Evolutionary conservation across 1,140 invertebrate species (phyloP), one percentile per base, ranked within the genome.

Genomic region (Chrysomallon squamiferum): DNA sequence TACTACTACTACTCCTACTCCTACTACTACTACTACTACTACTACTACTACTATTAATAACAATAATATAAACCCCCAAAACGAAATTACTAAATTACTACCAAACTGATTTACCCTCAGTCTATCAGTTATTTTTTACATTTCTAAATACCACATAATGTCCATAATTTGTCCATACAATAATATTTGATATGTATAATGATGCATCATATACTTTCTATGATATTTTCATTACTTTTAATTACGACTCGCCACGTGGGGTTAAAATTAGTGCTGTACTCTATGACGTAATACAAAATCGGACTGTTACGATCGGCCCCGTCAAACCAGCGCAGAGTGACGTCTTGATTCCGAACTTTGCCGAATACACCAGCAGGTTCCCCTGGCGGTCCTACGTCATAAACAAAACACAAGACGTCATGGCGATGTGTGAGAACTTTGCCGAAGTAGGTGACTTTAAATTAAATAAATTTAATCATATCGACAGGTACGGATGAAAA

Each of bases 261-360:
- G 82, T 95, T 95, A 91, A 93, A 96, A 69, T 93, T 92, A 9
- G 95, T 96, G 62, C 91, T 88, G 3, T 91, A 94, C 74, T 92
- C 90, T 29, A 97, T 88, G 2, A 89, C 89, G 78, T 96, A 97
- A 47, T 61, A 59, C 30, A 67, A 20, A 63, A 81, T 75, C 6
- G 59, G 57, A 49, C 59, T 60, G 5, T 78, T 76, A 57, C 76
- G 68, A 32, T 75, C 61, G 15, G 57, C 35, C 11, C 75, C 75
- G 11, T 62, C 54, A 43, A 54, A 95, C 95, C 95, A 97, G 71
- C 91, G 89, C 91, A 92, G 27, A 89, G 91, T 74, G 91, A 91
- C 20, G 90, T 89, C 27, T 94, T 89, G 90, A 13, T 91, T 86
- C 3, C 90, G 90, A 15, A 91, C 85, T 2, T 93, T 91, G 41